Percentiles rank a stretch among this genome's conserved stretches.
Evolutionary conservation across 1,140 invertebrate species (phyloP).

Genomic region (Drosophila tristis): DNA sequence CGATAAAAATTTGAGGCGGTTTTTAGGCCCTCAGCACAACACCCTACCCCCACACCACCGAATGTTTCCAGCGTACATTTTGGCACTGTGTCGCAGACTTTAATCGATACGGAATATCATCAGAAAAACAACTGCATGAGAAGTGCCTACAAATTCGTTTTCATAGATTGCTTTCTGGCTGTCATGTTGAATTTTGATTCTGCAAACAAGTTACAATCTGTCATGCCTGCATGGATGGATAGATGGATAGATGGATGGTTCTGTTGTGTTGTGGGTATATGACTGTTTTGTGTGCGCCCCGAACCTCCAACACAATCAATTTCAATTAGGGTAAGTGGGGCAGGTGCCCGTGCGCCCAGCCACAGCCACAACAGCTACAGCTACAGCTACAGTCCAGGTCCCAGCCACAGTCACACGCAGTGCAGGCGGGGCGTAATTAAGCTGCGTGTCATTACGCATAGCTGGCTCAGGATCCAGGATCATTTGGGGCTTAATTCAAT

Average conservation of each 20-base stretch:
- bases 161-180: constrained; percentile 51
- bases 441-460: constrained; percentile 66
- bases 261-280: neutral
- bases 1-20: constrained; percentile 53
- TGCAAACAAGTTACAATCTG: constrained; percentile 23
- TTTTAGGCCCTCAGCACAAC: neutral
- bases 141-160: constrained; percentile 16
- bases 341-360: constrained; percentile 17
- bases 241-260: neutral
- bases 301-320: constrained; percentile 44
- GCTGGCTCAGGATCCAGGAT: constrained; percentile 49
- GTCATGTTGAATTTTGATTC: constrained; percentile 68
- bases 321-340: constrained; percentile 74
- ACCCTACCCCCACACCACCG: no score
- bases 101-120: constrained; percentile 65
- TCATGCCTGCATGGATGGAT: no score
- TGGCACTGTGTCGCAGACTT: constrained; percentile 67
- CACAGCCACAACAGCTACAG: neutral
- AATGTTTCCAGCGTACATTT: constrained; percentile 34
- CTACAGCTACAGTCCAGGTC: no score
- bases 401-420: constrained; percentile 5
- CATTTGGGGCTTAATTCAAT: constrained; percentile 71
- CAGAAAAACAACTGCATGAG: constrained; percentile 51
- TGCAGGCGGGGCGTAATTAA: constrained; percentile 55
- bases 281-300: neutral